Evolutionary conservation across 2,888 invertebrate genomes (phyloP), one percentile per base, ranked within the genome.

Genomic region (Belgica antarctica): DNA sequence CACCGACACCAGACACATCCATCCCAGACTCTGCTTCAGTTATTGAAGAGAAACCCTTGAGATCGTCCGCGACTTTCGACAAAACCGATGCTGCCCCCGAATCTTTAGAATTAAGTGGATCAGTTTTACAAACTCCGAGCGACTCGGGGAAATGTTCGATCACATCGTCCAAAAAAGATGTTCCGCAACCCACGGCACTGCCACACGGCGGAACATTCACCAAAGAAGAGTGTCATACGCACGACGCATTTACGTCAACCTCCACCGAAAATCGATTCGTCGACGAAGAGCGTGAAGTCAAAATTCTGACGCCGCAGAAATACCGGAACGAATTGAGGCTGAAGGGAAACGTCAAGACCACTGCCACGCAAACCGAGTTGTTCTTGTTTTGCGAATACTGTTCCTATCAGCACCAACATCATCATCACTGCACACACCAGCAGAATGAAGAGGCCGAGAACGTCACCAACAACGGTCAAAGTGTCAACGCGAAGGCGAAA

Each of bases 121-220:
- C 31, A 22, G 46, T 65, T 41, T 27, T 27, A 22, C 17, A 2
- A 52, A 17, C 52, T 7, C 17, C 52, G 22, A 52, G 7, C 52
- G 52, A 52, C 8, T 15, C 41, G 2, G 15, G 4, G 10, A n/a
- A n/a, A n/a, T n/a, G n/a, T n/a, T n/a, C n/a, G n/a, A n/a, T n/a
- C n/a, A n/a, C n/a, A n/a, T 31, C 34, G 34, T 5, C 5, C 12
- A 12, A 8, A 8, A 52, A 22, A 19, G 22, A 17, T 12, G 3
- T 52, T 22, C 22, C 5, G 3, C 2, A 17, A n/a, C 52, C 65
- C 12, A 24, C 68, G 15, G 4, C 57, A 19, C n/a, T 71, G 0
- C 71, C 72, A 15, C 72, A 72, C 41, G 71, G 70, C 31, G 69
- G 71, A 0, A 72, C 72, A 15, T 72, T 72, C 24, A 72, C 72